These are phyloP conservation scores for Cydia fagiglandana DNA, from an alignment of 1,140 invertebrate genomes.

Conservation along the genomic window DNA sequence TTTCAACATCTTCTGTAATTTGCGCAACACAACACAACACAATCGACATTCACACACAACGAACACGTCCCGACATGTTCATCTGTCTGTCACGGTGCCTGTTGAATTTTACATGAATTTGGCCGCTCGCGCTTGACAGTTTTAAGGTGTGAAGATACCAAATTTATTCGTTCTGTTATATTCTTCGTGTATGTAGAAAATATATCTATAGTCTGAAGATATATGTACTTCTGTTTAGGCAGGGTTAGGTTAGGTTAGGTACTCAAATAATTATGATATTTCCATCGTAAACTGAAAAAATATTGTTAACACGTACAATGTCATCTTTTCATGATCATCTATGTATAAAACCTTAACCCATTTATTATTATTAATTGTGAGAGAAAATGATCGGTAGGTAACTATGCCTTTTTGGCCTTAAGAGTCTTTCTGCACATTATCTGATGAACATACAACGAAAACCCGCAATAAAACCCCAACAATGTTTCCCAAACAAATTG, in stretches of 20 bases:
- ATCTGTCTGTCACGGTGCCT: slow-evolving; percentile 20
- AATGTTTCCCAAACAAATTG: slow-evolving; percentile 17
- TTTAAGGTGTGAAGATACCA: slow-evolving; percentile 7
- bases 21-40: slow-evolving; percentile 4
- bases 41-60: slow-evolving; percentile 13
- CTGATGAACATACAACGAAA: not conserved
- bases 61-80: slow-evolving; percentile 19
- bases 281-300: not conserved
- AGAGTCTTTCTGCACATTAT: not conserved
- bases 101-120: slow-evolving; percentile 32
- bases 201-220: not conserved
- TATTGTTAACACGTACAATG: no score
- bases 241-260: not conserved
- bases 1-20: not conserved
- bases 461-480: not conserved
- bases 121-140: slow-evolving; percentile 13
- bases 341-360: no score
- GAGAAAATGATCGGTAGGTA: no score
- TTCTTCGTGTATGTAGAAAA: not conserved
- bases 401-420: no score
- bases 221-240: not conserved
- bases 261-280: not conserved
- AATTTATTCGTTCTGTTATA: slow-evolving; percentile 3
- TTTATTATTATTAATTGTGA: no score
- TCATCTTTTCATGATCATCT: no score